These are phyloP conservation scores for Hydrolagus affinis DNA, from an alignment of 2,113 vertebrate genomes.

Conservation along the genomic window DNA sequence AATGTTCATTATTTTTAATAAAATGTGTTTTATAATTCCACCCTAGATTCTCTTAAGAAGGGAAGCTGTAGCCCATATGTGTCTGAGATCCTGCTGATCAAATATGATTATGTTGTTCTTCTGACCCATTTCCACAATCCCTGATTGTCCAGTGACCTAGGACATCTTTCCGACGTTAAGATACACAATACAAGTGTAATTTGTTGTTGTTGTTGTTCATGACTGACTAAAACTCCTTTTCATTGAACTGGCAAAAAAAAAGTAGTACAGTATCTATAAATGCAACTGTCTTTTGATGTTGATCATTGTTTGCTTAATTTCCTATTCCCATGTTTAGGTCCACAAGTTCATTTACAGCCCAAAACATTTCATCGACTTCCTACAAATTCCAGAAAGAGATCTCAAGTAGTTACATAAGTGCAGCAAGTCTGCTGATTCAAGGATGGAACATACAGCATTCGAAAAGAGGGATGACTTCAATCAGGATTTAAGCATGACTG, in stretches of 20 bases:
- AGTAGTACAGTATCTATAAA: neutral
- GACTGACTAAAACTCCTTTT: too few species aligned
- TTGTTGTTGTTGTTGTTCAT: neutral
- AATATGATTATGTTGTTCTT: too few species aligned
- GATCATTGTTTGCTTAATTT: neutral
- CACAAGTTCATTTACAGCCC: conserved; percentile 44
- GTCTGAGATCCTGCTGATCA: too few species aligned
- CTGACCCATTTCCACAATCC: too few species aligned
- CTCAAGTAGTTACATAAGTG: conserved; percentile 52
- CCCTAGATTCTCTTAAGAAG: too few species aligned
- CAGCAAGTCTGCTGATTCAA: neutral
- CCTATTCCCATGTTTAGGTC: conserved; percentile 45
- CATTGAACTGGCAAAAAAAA: neutral
- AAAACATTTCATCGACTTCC: conserved; percentile 54
- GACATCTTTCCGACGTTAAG: too few species aligned
- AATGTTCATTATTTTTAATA: too few species aligned
- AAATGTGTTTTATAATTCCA: too few species aligned
- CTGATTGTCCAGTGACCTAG: too few species aligned
- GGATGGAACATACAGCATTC: neutral
- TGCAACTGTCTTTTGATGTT: too few species aligned
- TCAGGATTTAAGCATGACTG: neutral
- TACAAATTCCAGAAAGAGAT: conserved; percentile 48
- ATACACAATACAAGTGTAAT: too few species aligned
- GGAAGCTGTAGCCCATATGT: too few species aligned
- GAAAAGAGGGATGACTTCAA: neutral